These are phyloP conservation scores for Microtus richardsoni DNA, from an alignment of 2,113 vertebrate genomes.

Conservation along the genomic window DNA sequence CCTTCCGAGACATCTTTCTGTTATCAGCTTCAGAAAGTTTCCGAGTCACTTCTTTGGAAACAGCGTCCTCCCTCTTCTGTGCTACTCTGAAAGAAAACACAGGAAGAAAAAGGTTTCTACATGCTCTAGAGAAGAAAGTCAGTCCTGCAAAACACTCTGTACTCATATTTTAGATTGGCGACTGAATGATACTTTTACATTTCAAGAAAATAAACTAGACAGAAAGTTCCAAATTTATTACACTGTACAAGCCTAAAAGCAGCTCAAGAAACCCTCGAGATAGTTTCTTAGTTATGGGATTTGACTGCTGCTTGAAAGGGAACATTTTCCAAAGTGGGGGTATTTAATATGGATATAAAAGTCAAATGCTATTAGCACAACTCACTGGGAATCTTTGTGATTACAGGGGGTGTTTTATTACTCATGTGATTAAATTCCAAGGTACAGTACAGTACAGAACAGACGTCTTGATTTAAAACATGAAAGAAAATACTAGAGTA, in stretches of 20 bases:
- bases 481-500: neutral
- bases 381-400: constrained; percentile 24
- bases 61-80: constrained; percentile 98
- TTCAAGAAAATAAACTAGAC: constrained; percentile 53
- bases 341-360: constrained; percentile 35
- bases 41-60: constrained; percentile 98
- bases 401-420: neutral
- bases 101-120: constrained; percentile 2
- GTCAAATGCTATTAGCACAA: constrained; percentile 59
- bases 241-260: neutral
- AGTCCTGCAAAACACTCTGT: constrained; percentile 19
- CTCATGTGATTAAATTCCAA: constrained; percentile 55
- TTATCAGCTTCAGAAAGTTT: constrained; percentile 99
- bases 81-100: constrained; percentile 90
- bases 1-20: constrained; percentile 99
- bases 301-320: constrained; percentile 50
- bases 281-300: constrained; percentile 12
- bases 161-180: neutral
- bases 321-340: constrained; percentile 42
- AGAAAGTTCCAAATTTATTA: constrained; percentile 53
- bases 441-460: neutral
- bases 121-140: neutral
- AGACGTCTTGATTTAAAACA: constrained; percentile 55
- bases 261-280: neutral
- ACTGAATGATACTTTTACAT: constrained; percentile 35